Evolutionary conservation across 2,797 vertebrate species (phyloP).

Genomic region (Macropodus opercularis): DNA sequence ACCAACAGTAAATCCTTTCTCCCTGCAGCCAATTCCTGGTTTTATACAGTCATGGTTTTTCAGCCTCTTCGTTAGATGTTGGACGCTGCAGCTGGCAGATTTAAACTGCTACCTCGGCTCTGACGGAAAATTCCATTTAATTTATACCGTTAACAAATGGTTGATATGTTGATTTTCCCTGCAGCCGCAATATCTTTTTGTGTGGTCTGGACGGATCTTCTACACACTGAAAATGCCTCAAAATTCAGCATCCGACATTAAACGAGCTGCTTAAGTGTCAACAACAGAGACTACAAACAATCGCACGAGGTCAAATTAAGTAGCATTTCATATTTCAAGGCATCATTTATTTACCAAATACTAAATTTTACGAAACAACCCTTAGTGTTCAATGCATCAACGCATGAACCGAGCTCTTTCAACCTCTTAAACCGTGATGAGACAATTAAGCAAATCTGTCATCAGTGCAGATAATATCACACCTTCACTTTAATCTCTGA

Average conservation of each 20-base stretch:
- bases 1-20: conserved; percentile 77
- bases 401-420: not conserved
- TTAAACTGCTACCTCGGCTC: conserved; percentile 49
- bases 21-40: conserved; percentile 63
- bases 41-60: conserved; percentile 73
- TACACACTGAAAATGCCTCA: conserved; percentile 11
- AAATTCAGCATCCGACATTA: not conserved
- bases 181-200: conserved; percentile 38
- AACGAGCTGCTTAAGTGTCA: not conserved
- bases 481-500: conserved; percentile 23
- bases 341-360: not conserved
- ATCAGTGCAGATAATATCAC: conserved; percentile 18
- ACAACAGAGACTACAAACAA: not conserved
- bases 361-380: not conserved
- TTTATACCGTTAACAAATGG: conserved; percentile 63
- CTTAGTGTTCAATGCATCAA: not conserved
- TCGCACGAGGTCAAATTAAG: too few species aligned
- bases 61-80: conserved; percentile 63
- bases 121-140: conserved; percentile 75
- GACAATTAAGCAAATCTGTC: conserved; percentile 28
- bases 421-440: conserved; percentile 13
- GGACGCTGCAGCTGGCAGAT: conserved; percentile 62
- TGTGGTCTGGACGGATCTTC: conserved; percentile 38
- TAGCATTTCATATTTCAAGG: too few species aligned
- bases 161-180: conserved; percentile 64